Base-by-base conservation (phyloP, 1,140 invertebrate species). In the Choristoneura fumiferana region DNA sequence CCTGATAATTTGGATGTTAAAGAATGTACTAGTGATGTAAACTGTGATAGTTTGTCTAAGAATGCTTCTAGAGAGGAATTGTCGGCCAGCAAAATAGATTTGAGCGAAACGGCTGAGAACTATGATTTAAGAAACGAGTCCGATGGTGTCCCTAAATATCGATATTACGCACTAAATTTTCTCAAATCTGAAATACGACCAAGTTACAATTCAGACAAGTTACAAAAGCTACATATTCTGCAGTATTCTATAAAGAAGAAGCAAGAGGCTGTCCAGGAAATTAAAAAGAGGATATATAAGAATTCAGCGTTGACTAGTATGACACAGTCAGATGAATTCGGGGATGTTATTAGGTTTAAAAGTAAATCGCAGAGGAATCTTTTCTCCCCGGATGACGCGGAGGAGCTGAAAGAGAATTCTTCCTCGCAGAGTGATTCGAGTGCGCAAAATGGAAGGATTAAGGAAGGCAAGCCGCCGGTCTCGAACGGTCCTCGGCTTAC, bases 181-280 rank as follows among this genome's bases (percentile, higher is more conserved):
- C 66, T 89, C 0, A 90, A 90, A 66, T 89, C 86, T 0, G 94
- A 95, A 74, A 90, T 95, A 38, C 91, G 92, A 49, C 91, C 91
- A 0, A 96, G 95, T 75, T 97, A 96, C 73, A 94, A 92, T 13
- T 91, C 95, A 8, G 92, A 92, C 13, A 95, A 95, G 64, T 81
- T 98, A 4, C 90, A 87, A 49, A 87, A 78, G 37, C 57, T 90
- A 3, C 89, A 90, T 71, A 68, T 88, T 8, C 58, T 90, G 1
- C 89, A 90, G 62, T 90, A 89, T 65, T 84, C 85, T 0, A 90
- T 90, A 43, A 90, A 90, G 73, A 90, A 89, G 53, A 67, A 67
- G 1, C 81, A 87, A 37, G 88, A 90, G n/a, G 77, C 82, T 0
- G 88, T 90, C 0, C 81, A 87, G 37, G 84, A 89, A 22, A 83